phyloP scores from a whole-genome alignment of 2,888 invertebrate genomes.

The Meganola albula region DNA sequence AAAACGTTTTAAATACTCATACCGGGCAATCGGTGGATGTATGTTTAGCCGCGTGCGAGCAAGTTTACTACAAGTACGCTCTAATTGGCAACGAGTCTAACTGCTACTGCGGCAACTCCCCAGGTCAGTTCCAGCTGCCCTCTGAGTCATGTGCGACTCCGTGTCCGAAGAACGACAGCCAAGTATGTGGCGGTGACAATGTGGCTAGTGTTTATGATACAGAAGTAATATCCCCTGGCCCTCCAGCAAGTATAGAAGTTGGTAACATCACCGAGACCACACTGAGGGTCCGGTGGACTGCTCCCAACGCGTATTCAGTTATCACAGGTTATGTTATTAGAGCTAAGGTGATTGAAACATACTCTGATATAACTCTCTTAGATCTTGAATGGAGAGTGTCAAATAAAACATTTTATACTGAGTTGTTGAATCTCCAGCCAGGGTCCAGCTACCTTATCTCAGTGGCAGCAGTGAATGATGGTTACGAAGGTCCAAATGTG shows the following conservation, averaged over 20 bases:
- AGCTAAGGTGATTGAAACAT: slow-evolving; percentile 76
- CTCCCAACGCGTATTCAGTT: slow-evolving; percentile 71
- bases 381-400: slow-evolving; percentile 78
- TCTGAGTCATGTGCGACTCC: slow-evolving; percentile 69
- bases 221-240: slow-evolving; percentile 80
- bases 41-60: slow-evolving; percentile 65
- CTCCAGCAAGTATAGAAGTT: slow-evolving; percentile 80
- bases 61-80: slow-evolving; percentile 66
- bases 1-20: slow-evolving; percentile 58
- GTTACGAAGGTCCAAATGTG: slow-evolving; percentile 78
- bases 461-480: slow-evolving; percentile 80
- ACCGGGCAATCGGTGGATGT: slow-evolving; percentile 69
- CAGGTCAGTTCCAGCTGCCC: slow-evolving; percentile 62
- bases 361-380: slow-evolving; percentile 66
- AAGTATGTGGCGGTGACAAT: slow-evolving; percentile 82
- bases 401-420: slow-evolving; percentile 75
- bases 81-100: slow-evolving; percentile 62
- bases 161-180: slow-evolving; percentile 79
- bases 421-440: slow-evolving; percentile 81
- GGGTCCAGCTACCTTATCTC: slow-evolving; percentile 87
- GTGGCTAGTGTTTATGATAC: slow-evolving; percentile 84
- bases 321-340: slow-evolving; percentile 77
- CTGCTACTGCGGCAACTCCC: slow-evolving; percentile 65
- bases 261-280: slow-evolving; percentile 80
- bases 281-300: slow-evolving; percentile 77